phyloP scores from a whole-genome alignment of 2,797 vertebrate genomes.

The Anguilla obscura region DNA sequence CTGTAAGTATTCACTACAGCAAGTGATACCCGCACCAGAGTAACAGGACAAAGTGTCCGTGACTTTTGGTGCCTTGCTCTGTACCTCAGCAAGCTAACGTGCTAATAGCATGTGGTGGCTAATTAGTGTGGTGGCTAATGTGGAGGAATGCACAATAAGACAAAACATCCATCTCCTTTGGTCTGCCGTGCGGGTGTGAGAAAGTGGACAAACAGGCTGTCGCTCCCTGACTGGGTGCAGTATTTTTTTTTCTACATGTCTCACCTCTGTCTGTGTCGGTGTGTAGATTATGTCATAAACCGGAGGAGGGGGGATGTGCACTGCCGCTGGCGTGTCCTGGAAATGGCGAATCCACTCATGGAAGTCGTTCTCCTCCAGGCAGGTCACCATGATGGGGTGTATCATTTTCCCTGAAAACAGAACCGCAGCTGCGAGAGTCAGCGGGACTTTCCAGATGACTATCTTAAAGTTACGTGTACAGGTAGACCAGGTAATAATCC shows the following conservation, averaged over 20 bases:
- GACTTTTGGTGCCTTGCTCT: background rate
- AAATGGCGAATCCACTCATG: constrained; percentile 78
- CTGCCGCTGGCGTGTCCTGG: constrained; percentile 72
- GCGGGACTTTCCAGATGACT: background rate
- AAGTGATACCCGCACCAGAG: background rate
- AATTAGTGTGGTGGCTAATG: background rate
- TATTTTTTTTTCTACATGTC: background rate
- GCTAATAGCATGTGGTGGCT: background rate
- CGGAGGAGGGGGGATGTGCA: constrained; percentile 73
- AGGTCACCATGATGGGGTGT: constrained; percentile 80
- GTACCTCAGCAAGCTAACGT: background rate
- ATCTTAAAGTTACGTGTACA: background rate
- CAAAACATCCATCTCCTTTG: background rate
- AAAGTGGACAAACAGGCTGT: background rate
- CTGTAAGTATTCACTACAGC: background rate
- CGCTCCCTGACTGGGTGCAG: background rate
- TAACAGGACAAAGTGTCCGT: background rate
- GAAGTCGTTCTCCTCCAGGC: constrained; percentile 69
- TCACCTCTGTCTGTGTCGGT: constrained; percentile 73
- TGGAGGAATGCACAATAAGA: background rate
- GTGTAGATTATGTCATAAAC: constrained; percentile 85
- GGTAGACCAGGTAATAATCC: background rate
- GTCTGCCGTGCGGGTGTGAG: background rate
- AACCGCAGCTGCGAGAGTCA: constrained; percentile 33
- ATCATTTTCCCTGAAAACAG: constrained; percentile 73